Evolutionary conservation across 2,797 vertebrate genomes (phyloP), one percentile per base, ranked within the genome.

Genomic region (Masticophis lateralis): DNA sequence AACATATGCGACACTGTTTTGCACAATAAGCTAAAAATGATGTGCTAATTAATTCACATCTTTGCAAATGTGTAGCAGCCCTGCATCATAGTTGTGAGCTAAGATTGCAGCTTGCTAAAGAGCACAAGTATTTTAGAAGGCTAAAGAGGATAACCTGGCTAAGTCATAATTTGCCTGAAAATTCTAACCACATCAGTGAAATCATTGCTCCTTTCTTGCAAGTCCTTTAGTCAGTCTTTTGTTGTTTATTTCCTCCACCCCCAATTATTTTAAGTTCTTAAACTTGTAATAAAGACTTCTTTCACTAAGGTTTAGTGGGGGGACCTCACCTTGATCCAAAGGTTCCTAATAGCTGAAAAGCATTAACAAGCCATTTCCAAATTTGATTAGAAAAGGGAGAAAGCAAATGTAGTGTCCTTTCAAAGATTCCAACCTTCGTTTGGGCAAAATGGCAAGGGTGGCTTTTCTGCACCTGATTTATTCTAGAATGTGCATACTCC

Each of bases 11-110:
- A 90, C 47, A 61, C 53, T 47, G 16, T 27, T 60, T 86, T 87
- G 16, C 25, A 8, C 25, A n/a, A 16, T 83, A 83, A 66, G 69
- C 90, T 91, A 86, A 91, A 93, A 93, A 27, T 47, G 59, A 91
- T 56, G 66, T 63, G 69, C 51, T 91, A 63, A 86, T 93, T 47
- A n/a, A 89, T 83, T 92, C 88, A 86, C 10, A 74, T 93, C 59
- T 10, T 27, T 86, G 57, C 25, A 89, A 63, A 61, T 79, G 59
- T 37, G 37, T 93, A 59, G 79, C 27, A 59, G 20, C 63, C 47
- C n/a, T 53, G 63, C 9, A 47, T 79, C 56, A 25, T 18, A 37
- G 43, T 47, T 55, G 43, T 55, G 43, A 83, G 43, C 22, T 93
- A 79, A 91, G 89, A 25, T 57, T 32, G 61, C 32, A 18, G 32